Evolutionary conservation across 2,113 vertebrate species (phyloP).

Genomic region (Murina feae): DNA sequence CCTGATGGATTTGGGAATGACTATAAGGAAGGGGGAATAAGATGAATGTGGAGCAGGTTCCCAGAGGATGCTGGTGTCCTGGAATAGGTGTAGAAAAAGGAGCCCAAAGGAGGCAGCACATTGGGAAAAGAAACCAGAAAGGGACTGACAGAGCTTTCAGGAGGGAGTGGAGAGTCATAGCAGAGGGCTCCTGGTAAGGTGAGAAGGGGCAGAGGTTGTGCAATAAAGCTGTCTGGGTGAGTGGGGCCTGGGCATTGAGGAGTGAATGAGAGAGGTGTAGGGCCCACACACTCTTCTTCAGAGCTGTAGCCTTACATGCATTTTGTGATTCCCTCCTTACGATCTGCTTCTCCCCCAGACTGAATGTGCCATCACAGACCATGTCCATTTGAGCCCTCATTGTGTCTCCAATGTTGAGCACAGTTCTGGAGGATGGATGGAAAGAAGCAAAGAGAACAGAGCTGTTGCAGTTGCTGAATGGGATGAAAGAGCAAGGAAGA

Average conservation of each 20-base stretch:
- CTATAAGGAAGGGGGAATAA: background rate
- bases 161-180: background rate
- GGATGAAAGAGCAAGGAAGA: background rate
- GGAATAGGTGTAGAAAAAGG: background rate
- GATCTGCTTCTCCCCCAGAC: background rate
- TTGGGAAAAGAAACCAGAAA: background rate
- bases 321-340: too few relatives aligned
- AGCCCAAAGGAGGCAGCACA: background rate
- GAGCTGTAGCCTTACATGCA: background rate
- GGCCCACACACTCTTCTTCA: too few relatives aligned
- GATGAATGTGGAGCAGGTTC: background rate
- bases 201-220: background rate
- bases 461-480: background rate
- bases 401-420: background rate
- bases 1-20: background rate
- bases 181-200: background rate
- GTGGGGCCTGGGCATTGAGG: fast-evolving
- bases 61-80: background rate
- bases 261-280: background rate
- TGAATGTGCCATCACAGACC: background rate
- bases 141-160: background rate
- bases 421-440: background rate
- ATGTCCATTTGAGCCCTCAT: background rate
- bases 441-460: background rate
- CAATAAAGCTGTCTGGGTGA: background rate